Evolutionary conservation across 1,140 invertebrate species (phyloP), one percentile per base, ranked within the genome.

Genomic region (Trachelipus rathkii): DNA sequence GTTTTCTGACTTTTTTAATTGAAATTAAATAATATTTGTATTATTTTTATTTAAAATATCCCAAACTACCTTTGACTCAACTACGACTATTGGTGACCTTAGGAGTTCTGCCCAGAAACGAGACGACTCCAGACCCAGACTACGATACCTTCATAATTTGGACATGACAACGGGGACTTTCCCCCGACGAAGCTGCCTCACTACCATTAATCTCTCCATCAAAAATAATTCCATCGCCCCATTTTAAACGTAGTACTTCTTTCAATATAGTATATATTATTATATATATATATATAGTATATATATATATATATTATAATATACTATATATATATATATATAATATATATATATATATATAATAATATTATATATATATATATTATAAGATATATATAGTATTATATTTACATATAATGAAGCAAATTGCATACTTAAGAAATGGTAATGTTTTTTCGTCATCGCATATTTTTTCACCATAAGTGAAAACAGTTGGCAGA

Each of bases 51-150:
- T 33, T 33, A 33, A 33, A 33, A 33, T 33, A 33, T 33, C 33
- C 1, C 1, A 33, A 60, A 60, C 50, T 60, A 60, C 50, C 46
- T 19, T 4, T 60, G 50, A 60, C 50, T 19, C 8, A 3, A 15
- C 19, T 60, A 15, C 11, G 50, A 13, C 50, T 19, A 15, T 60
- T 19, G n/a, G n/a, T 60, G 50, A 60, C 11, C 72, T 45, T 10
- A 81, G 73, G 45, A 53, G 77, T 79, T 23, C 72, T 44, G 45
- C 69, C 72, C 76, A 33, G 53, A 77, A 74, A 79, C 66, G 69
- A 75, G 19, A 60, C 9, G 72, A 77, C 44, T 71, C 11, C 24
- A 19, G 33, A 45, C 50, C 43, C 24, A 44, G 15, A 43, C 71
- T 33, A 69, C 70, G 67, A 72, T 21, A 73, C 70, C 71, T 72